phyloP scores from a whole-genome alignment of 37 sponge, comb jelly and placozoan species.

The Diacarnus erythraeanus region DNA sequence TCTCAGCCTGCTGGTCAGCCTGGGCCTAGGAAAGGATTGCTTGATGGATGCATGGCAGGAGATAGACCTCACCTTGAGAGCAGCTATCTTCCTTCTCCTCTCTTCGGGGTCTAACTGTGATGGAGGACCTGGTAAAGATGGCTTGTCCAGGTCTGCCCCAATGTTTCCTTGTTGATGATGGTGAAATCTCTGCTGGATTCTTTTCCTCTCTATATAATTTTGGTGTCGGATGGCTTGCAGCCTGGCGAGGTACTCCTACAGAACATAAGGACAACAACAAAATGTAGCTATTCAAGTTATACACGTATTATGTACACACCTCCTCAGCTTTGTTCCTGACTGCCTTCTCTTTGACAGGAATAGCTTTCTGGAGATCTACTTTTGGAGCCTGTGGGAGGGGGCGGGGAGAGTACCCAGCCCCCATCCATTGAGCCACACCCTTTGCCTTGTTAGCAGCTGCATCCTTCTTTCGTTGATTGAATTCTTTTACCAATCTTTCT shows the following conservation, averaged over 20 bases:
- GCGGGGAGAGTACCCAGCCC: not conserved
- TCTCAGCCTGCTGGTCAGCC: slow-evolving; percentile 77
- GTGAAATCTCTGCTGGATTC: slow-evolving; percentile 63
- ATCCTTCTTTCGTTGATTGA: slow-evolving; percentile 58
- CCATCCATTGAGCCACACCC: slow-evolving; percentile 34
- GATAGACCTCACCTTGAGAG: slow-evolving; percentile 67
- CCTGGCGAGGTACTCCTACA: slow-evolving; percentile 81
- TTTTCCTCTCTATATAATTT: slow-evolving; percentile 83
- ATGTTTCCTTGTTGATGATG: not conserved
- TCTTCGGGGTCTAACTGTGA: slow-evolving; percentile 63
- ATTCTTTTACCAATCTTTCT: slow-evolving; percentile 71
- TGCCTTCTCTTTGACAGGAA: not conserved
- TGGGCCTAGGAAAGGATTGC: slow-evolving; percentile 55
- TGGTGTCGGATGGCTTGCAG: slow-evolving; percentile 84
- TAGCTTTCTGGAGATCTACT: not conserved
- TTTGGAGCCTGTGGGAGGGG: not conserved
- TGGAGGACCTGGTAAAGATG: slow-evolving; percentile 2
- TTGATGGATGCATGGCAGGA: not conserved
- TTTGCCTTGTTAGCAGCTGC: slow-evolving; percentile 88
- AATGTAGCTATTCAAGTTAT: not conserved
- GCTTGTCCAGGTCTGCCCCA: not conserved
- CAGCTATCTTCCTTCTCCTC: slow-evolving; percentile 87
- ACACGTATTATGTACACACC: not conserved
- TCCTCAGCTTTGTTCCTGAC: not conserved
- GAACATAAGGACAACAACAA: not conserved